Evolutionary conservation across 2,888 invertebrate genomes (phyloP), one percentile per base, ranked within the genome.

Genomic region (Leuctra nigra): DNA sequence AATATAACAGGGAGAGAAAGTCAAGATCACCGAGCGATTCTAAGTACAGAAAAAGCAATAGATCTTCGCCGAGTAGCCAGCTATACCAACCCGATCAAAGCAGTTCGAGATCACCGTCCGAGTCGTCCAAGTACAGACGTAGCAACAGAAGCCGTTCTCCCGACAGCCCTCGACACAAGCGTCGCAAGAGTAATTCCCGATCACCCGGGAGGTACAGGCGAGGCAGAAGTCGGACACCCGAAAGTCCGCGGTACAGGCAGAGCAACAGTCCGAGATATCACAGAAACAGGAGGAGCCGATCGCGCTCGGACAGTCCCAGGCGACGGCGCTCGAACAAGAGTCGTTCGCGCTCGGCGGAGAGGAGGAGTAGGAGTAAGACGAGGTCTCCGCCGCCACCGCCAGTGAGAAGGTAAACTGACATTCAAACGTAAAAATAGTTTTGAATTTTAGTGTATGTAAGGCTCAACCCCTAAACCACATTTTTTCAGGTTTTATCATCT

Each of bases 321-420:
- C 33, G 59, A 9, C 58, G 36, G 11, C 35, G 60, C 23, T 60
- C 61, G 18, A 63, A 64, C 13, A 62, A 66, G 2, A 50, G 50
- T 18, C 50, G 50, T 1, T 50, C 50, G 35, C 16, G 35, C 4
- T 50, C 50, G 2, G 33, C 50, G 16, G 48, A 38, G 16, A 25
- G 24, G 16, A 14, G 6, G 23, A n/a, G n/a, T n/a, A 22, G 39
- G 48, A 48, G 16, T 39, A 29, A 50, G 1, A 39, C 53, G 11
- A 35, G 14, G 18, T 58, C 58, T 24, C 53, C 60, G 56, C 62
- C 64, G 57, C 64, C 62, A 41, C 64, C 64, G 20, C 66, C 66
- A 22, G 61, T 64, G 6, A 57, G 60, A 39, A 61, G 59, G 59
- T 59, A 46, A 16, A 29, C 18, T 1, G 14, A n/a, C 20, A 9